Evolutionary conservation across 2,113 vertebrate species (phyloP).

Genomic region (Cinclus cinclus): DNA sequence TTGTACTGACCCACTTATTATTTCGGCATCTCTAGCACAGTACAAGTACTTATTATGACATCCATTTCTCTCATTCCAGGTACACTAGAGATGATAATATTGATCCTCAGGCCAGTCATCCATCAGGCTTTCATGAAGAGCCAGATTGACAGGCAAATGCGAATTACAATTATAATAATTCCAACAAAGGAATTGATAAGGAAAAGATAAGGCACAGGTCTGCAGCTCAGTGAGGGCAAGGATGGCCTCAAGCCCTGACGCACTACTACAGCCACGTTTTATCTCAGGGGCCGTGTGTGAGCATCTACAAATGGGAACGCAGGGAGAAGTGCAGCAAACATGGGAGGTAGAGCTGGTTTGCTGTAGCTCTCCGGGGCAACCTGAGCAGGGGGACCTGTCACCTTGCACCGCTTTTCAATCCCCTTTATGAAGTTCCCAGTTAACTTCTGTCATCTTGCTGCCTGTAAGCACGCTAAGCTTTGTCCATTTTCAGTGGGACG

Average conservation of each 20-base stretch:
- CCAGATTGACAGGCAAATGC: neutral
- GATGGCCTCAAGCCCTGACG: neutral
- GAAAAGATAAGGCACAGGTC: neutral
- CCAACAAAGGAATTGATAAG: neutral
- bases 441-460: neutral
- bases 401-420: neutral
- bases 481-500: neutral
- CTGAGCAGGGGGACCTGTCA: no score
- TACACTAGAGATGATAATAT: neutral
- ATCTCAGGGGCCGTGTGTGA: neutral
- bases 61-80: neutral
- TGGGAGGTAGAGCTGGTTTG: rapidly evolving
- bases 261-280: neutral
- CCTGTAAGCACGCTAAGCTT: neutral
- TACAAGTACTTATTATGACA: neutral
- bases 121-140: constrained; percentile 16
- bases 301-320: neutral
- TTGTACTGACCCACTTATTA: neutral
- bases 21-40: neutral
- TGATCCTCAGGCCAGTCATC: neutral
- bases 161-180: neutral
- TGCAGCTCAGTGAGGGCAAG: neutral
- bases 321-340: neutral
- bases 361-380: neutral
- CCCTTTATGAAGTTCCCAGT: neutral